phyloP scores from a whole-genome alignment of 1,140 invertebrate species.

The Dreissena polymorpha region DNA sequence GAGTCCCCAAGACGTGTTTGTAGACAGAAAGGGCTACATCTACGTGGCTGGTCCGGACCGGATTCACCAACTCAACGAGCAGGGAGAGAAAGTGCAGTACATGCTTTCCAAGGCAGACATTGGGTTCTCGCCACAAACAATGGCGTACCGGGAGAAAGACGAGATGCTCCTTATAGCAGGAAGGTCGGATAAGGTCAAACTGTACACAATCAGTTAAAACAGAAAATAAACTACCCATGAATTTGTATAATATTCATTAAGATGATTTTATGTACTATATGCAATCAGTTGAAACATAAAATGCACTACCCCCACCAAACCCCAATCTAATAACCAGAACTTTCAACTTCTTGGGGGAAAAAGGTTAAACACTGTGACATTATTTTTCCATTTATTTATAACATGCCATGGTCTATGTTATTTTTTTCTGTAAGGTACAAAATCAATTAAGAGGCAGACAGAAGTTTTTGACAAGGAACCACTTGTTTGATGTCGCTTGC shows the following conservation, averaged over 20 bases:
- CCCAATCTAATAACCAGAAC: background rate
- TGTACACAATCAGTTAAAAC: slow-evolving; percentile 19
- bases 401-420: too few species aligned
- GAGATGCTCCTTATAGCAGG: slow-evolving; percentile 27
- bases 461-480: too few species aligned
- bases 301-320: background rate
- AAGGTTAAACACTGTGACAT: too few species aligned
- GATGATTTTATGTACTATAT: background rate
- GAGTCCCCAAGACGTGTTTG: slow-evolving; percentile 30
- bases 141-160: slow-evolving; percentile 27
- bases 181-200: slow-evolving; percentile 35
- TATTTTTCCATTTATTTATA: too few species aligned
- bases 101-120: slow-evolving; percentile 41
- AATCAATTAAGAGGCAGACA: too few species aligned
- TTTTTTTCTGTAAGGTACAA: too few species aligned
- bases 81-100: slow-evolving; percentile 43
- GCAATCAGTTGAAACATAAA: background rate
- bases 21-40: slow-evolving; percentile 42
- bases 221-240: background rate
- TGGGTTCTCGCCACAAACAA: slow-evolving; percentile 21
- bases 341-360: too few species aligned
- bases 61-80: slow-evolving; percentile 41
- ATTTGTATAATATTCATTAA: too few species aligned
- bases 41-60: slow-evolving; percentile 32
- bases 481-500: too few species aligned